Base-by-base conservation (phyloP, 2,888 invertebrate species). In the Lochmaea capreae region DNA sequence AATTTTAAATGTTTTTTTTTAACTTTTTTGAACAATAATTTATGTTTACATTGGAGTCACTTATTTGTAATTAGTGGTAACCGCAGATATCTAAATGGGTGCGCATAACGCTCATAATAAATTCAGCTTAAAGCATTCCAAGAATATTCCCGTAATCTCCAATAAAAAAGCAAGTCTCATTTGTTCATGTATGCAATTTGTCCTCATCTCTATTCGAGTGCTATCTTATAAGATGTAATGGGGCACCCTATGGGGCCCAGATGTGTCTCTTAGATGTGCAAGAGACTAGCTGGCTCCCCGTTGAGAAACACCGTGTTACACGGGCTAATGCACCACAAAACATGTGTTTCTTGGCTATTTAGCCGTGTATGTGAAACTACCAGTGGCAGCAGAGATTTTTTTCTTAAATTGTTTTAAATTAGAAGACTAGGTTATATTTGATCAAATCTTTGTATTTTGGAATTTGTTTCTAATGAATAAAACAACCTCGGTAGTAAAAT, bases 241-340 rank as follows among this genome's bases (percentile, higher is more conserved):
- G 72, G 81, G 80, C 81, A 78, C 81, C 83, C 83, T 73, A 75
- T 76, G 67, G 82, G 75, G 82, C 79, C 77, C 83, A 83, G 83
- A 82, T 83, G 82, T 83, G 82, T 83, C 81, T 79, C 79, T 79
- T 78, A 75, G 77, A 78, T 79, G 79, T 77, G 71, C 76, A 75
- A 78, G 78, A 73, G 72, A 72, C 75, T 71, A 71, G 57, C 67
- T 54, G 78, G 73, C 78, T 76, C 78, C 84, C 84, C 80, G 82
- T 79, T 67, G 84, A 59, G 82, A 83, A 79, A 84, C 83, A 84
- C 83, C 82, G 83, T 83, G 81, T 84, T 84, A 84, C 82, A 81
- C 82, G 76, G 74, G 79, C 79, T 82, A 83, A 82, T 79, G 80
- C 81, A 78, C 81, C 78, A 77, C 74, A 81, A 63, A 81, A 83